These are phyloP conservation scores for Cotesia chilonis DNA, from an alignment of 1,140 invertebrate genomes.

Conservation along the genomic window DNA sequence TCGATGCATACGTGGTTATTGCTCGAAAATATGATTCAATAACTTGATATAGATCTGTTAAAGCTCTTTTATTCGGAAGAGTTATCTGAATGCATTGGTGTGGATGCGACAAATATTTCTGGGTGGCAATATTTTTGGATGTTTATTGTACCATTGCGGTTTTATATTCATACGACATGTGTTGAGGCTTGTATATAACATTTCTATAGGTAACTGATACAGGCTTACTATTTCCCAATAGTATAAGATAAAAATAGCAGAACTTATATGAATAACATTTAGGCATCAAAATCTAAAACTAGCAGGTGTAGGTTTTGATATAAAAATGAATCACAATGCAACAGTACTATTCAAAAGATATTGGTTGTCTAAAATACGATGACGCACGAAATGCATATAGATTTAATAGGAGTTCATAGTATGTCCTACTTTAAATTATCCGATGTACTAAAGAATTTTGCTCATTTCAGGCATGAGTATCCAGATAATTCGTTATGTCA, in stretches of 20 bases:
- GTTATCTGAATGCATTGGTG: not conserved
- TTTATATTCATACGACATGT: conserved; percentile 6
- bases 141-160: conserved; percentile 2
- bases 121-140: conserved; percentile 10
- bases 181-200: not conserved
- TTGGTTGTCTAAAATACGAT: not conserved
- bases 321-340: not conserved
- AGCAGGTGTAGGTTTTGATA: not conserved
- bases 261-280: not conserved
- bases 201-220: too few relatives aligned
- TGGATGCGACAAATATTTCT: not conserved
- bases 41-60: not conserved
- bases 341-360: not conserved
- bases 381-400: not conserved
- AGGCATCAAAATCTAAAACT: not conserved
- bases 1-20: not conserved
- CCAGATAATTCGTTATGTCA: too few relatives aligned
- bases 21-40: not conserved
- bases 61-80: not conserved
- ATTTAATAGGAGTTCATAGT: not conserved
- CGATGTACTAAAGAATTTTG: too few relatives aligned
- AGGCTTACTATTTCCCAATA: too few relatives aligned
- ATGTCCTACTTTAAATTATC: too few relatives aligned
- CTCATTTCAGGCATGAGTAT: too few relatives aligned
- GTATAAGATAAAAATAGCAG: not conserved